Base-by-base conservation (phyloP, 2,113 vertebrate genomes). In the Melanocharis versteri region DNA sequence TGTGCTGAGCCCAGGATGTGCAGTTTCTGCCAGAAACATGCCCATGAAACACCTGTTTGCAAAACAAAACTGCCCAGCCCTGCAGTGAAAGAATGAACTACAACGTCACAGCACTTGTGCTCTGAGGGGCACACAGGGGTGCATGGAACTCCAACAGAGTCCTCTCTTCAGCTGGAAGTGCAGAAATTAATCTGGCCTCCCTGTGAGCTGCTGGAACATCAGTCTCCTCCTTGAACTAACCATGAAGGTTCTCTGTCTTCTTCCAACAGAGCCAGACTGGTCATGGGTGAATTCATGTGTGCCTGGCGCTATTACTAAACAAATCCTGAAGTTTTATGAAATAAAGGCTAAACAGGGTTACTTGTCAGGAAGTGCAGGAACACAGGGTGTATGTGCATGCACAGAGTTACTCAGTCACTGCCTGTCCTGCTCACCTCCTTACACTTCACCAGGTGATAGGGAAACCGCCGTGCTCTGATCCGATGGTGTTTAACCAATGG, bases 391-490 rank as follows among this genome's bases (percentile, higher is more conserved):
- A 15, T 22, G 26, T 30, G 14, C n/a, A 61, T 1, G 11, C 20
- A 65, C 11, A 61, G 45, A 50, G 28, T 33, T 19, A 24, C 14
- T 31, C 21, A 10, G 18, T 3, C 16, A 15, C 15, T 12, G 47
- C 35, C 12, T 11, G 51, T 0, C 35, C n/a, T 11, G 9, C 76
- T 81, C 93, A 99, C 99, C 98, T 99, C 99, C 66, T 89, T 98
- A 92, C 99, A 99, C 97, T 99, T 99, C 17, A 99, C 98, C 14
- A 99, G 96, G 92, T 99, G 99, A 92, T 99, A 99, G 6, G 99
- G 98, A 85, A 99, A 99, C 2, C 99, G 98, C 48, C 98, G 98
- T 26, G 98, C 97, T 61, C 99, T 97, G 94, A 99, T 99, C 64
- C 87, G 96, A 64, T 99, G 99, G 54, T 97, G 98, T 42, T 98